Percentiles rank a stretch among this genome's conserved stretches.
These are phyloP conservation scores for Cynoglossus semilaevis DNA, from an alignment of 2,113 vertebrate species.

Conservation along the genomic window DNA sequence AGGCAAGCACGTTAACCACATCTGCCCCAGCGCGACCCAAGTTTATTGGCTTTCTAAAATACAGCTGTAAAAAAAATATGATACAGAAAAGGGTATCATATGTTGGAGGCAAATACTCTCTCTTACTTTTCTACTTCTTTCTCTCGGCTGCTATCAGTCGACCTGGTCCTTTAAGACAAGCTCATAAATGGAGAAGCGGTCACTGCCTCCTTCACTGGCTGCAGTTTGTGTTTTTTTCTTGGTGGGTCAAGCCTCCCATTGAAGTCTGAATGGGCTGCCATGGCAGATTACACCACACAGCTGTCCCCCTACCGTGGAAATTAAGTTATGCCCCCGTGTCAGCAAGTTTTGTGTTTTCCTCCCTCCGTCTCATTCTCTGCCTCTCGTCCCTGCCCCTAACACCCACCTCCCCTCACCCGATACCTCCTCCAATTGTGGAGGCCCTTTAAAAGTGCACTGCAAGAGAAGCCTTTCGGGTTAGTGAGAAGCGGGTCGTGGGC, in stretches of 20 bases:
- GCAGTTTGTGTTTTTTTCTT: slow-evolving; percentile 94
- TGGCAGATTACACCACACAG: slow-evolving; percentile 99
- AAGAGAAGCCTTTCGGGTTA: slow-evolving; percentile 21
- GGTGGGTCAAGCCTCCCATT: slow-evolving; percentile 97
- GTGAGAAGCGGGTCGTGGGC: slow-evolving; percentile 36
- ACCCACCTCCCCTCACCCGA: slow-evolving; percentile 61
- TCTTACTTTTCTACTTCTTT: no score
- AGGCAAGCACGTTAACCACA: no score
- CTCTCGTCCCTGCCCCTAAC: slow-evolving; percentile 52
- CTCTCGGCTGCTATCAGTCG: slow-evolving; percentile 83
- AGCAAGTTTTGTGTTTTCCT: slow-evolving; percentile 88
- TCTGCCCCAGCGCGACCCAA: no score
- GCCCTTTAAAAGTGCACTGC: slow-evolving; percentile 52
- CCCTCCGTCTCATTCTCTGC: slow-evolving; percentile 71
- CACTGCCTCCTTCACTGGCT: slow-evolving; percentile 89
- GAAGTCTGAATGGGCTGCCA: slow-evolving; percentile 98
- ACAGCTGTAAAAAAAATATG: no score
- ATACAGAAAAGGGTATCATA: no score
- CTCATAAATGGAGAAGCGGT: slow-evolving; percentile 96
- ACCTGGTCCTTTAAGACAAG: slow-evolving; percentile 95
- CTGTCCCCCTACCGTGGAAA: slow-evolving; percentile 99
- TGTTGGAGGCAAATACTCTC: no score
- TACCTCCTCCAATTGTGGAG: slow-evolving; percentile 51
- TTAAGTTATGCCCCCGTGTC: slow-evolving; percentile 99
- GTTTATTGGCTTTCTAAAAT: no score